Base-by-base conservation (phyloP, 2,113 vertebrate genomes). In the Archilochus colubris region DNA sequence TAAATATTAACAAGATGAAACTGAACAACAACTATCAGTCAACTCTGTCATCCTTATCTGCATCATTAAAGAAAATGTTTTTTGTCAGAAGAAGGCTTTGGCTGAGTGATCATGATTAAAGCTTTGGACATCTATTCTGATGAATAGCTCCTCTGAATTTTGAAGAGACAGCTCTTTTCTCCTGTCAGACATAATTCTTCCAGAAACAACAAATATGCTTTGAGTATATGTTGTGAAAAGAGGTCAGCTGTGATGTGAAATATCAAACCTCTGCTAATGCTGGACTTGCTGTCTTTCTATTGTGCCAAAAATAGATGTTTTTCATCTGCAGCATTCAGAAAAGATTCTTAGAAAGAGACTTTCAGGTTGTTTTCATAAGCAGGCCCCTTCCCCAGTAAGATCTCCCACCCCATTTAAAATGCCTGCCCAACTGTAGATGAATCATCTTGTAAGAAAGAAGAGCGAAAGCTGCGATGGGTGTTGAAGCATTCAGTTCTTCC, bases 191-290 rank as follows among this genome's bases (percentile, higher is more conserved):
- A 46, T 91, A 96, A 90, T 93, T 94, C 76, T 75, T 95, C 84
- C 82, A 96, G 94, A 90, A 95, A 67, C 68, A 94, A 89, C 79
- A 93, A 96, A 89, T 92, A 79, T 94, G 72, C 57, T 96, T 88
- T 84, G 77, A 92, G 61, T 83, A 83, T 83, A 25, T 88, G 27
- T 70, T 92, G 77, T 79, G 68, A 87, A 91, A 48, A 27, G 43
- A 91, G 88, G 90, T 96, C 94, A 95, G 66, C 61, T 95, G 76
- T 81, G 87, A 63, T 91, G 81, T 93, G 86, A 93, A 95, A 92
- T 68, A 82, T 72, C 53, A 90, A 50, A 72, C 88, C 43, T 75
- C 67, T 67, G 54, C 77, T 76, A 81, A 88, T 62, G 22, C 76
- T 95, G 64, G 79, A 77, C 57, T 89, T 88, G 53, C n/a, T 54